These are phyloP conservation scores for Matsumyia berberina DNA, from an alignment of 2,888 invertebrate genomes.

Conservation along the genomic window DNA sequence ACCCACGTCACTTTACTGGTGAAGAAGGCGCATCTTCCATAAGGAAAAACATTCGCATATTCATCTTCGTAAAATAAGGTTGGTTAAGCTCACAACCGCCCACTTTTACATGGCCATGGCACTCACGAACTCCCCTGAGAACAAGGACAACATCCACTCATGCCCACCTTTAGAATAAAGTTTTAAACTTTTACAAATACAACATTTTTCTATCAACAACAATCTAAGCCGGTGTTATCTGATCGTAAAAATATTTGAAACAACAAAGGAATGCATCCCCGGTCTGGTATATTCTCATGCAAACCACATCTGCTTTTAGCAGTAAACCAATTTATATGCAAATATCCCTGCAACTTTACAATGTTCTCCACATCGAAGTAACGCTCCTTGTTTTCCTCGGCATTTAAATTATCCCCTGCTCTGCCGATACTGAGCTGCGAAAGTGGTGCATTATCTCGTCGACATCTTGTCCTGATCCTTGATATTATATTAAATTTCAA, in stretches of 20 bases:
- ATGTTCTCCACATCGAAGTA: constrained; percentile 52
- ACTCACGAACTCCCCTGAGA: too few relatives aligned
- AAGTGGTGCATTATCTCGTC: constrained; percentile 65
- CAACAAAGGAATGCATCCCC: constrained; percentile 58
- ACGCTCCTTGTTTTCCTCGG: too few relatives aligned
- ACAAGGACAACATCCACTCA: too few relatives aligned
- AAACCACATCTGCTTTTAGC: constrained; percentile 62
- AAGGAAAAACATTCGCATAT: too few relatives aligned
- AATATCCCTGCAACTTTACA: constrained; percentile 69
- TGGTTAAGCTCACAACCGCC: too few relatives aligned
- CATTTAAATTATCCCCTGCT: constrained; percentile 72
- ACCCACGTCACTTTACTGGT: too few relatives aligned
- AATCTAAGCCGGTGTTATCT: not conserved
- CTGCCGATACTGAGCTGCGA: constrained; percentile 33
- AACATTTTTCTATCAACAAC: constrained; percentile 27
- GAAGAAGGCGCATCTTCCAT: too few relatives aligned
- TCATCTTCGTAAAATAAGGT: too few relatives aligned
- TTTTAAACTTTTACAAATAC: constrained; percentile 6
- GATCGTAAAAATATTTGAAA: constrained; percentile 38
- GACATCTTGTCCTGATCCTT: constrained; percentile 61
- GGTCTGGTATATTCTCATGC: constrained; percentile 26
- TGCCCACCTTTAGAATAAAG: too few relatives aligned
- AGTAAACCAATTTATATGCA: constrained; percentile 73
- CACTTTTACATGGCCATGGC: too few relatives aligned
- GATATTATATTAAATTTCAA: constrained; percentile 67